Evolutionary conservation across 2,113 vertebrate genomes (phyloP).

Genomic region (Ctenodactylus gundi): DNA sequence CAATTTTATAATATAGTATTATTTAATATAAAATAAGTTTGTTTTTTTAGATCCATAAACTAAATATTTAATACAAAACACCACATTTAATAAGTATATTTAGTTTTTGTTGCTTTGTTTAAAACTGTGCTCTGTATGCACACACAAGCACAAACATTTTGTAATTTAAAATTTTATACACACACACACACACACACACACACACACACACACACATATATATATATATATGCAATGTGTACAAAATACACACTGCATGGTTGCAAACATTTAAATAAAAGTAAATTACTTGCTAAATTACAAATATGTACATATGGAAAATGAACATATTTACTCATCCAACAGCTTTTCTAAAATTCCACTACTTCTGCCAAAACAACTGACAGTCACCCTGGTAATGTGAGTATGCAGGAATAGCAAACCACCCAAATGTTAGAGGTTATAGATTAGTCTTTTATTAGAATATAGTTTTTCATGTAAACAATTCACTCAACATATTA

Average conservation of each 20-base stretch:
- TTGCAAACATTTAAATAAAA: slow-evolving; percentile 41
- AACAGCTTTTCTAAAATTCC: slow-evolving; percentile 64
- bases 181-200: neutral
- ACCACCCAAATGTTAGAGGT: slow-evolving; percentile 55
- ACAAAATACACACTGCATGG: neutral
- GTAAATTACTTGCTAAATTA: slow-evolving; percentile 2
- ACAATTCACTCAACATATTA: slow-evolving; percentile 50
- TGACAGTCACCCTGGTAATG: slow-evolving; percentile 37
- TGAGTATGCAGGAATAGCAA: slow-evolving; percentile 55
- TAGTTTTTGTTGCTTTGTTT: neutral
- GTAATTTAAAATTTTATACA: neutral
- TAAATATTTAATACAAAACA: slow-evolving; percentile 1
- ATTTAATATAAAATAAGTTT: slow-evolving; percentile 43
- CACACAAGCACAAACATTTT: rapidly evolving
- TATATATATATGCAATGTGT: neutral
- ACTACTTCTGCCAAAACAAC: slow-evolving; percentile 60
- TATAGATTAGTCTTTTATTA: slow-evolving; percentile 38
- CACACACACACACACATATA: neutral
- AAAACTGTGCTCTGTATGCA: neutral
- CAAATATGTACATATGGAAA: slow-evolving; percentile 3
- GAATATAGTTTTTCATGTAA: slow-evolving; percentile 35
- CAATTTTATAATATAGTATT: neutral
- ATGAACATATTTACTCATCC: slow-evolving; percentile 19
- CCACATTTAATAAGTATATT: neutral
- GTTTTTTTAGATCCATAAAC: neutral